These are phyloP conservation scores for Nymphalis c-album DNA, from an alignment of 2,888 invertebrate genomes.

Conservation along the genomic window DNA sequence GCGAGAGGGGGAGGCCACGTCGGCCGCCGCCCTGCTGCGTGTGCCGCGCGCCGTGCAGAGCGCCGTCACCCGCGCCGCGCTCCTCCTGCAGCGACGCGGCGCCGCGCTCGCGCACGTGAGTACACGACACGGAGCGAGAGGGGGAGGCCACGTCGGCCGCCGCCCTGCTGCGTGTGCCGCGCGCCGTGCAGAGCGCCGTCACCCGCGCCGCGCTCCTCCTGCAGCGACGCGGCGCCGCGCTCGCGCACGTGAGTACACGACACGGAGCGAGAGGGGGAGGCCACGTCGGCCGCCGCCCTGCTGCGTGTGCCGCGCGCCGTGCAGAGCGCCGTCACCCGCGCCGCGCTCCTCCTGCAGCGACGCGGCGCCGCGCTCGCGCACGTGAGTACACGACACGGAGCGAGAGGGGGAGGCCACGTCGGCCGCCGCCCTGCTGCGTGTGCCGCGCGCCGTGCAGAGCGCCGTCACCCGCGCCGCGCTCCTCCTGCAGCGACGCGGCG, in stretches of 20 bases:
- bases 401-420: too few species aligned
- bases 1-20: too few species aligned
- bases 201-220: constrained; percentile 75
- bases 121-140: too few species aligned
- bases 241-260: background rate
- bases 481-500: constrained; percentile 70
- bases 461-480: constrained; percentile 72
- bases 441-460: constrained; percentile 48
- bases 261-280: too few species aligned
- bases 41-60: constrained; percentile 49
- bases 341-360: constrained; percentile 75
- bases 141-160: too few species aligned
- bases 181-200: constrained; percentile 64
- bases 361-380: constrained; percentile 39
- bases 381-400: too few species aligned
- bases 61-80: constrained; percentile 71
- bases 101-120: background rate
- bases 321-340: constrained; percentile 68
- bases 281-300: too few species aligned
- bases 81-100: constrained; percentile 71
- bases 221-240: constrained; percentile 49
- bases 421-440: constrained; percentile 51
- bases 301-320: constrained; percentile 44
- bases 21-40: constrained; percentile 52
- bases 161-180: constrained; percentile 47